These are phyloP conservation scores for Climacteris rufus DNA, from an alignment of 2,113 vertebrate species.

Conservation along the genomic window DNA sequence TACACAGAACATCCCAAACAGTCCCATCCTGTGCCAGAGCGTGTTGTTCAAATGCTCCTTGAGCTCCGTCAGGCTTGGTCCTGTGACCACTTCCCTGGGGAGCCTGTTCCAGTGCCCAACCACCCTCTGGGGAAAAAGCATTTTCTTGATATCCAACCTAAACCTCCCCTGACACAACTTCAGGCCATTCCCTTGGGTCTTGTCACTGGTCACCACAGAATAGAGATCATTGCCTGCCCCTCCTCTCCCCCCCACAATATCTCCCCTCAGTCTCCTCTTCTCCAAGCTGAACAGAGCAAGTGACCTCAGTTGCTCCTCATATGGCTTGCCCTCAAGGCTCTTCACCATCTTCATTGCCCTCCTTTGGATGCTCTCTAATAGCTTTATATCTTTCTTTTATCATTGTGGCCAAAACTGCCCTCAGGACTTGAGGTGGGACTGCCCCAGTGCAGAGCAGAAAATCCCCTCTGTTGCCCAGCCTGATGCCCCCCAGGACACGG, in stretches of 20 bases:
- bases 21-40: neutral
- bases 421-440: fast-evolving
- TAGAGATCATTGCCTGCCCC: neutral
- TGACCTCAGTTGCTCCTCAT: neutral
- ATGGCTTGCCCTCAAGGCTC: neutral
- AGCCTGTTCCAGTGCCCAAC: neutral
- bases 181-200: neutral
- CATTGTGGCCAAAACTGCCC: neutral
- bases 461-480: fast-evolving
- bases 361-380: neutral
- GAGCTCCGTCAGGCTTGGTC: neutral
- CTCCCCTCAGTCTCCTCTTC: neutral
- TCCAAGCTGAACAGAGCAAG: neutral
- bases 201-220: neutral
- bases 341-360: neutral
- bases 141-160: too few relatives aligned
- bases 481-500: neutral
- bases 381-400: neutral
- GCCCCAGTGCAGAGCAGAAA: neutral
- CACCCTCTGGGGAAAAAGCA: neutral
- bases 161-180: neutral
- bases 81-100: neutral
- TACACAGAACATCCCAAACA: neutral
- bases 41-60: neutral
- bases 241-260: neutral